Evolutionary conservation across 1,140 invertebrate genomes (phyloP).

Genomic region (Lepidostoma basale): DNA sequence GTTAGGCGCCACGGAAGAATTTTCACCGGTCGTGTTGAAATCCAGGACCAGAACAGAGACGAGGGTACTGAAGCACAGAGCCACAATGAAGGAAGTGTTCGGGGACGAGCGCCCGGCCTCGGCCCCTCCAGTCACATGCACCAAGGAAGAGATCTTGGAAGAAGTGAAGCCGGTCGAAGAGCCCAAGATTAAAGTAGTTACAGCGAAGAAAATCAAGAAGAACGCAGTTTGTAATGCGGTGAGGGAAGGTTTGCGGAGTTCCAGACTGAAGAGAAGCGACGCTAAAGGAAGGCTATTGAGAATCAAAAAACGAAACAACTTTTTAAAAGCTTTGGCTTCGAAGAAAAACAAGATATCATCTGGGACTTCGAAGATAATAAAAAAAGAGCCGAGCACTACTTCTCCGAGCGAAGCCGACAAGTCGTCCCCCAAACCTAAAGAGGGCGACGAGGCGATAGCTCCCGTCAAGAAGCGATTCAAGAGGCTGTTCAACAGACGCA

Average conservation of each 20-base stretch:
- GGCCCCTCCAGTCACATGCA: conserved; percentile 62
- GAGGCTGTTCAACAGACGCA: conserved; percentile 58
- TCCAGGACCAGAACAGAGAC: conserved; percentile 78
- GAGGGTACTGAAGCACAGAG: conserved; percentile 74
- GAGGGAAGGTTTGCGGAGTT: conserved; percentile 63
- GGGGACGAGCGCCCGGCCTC: conserved; percentile 74
- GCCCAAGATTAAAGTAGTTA: conserved; percentile 42
- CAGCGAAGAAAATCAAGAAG: conserved; percentile 33
- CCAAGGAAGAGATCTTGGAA: conserved; percentile 51
- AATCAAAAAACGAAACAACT: conserved; percentile 62
- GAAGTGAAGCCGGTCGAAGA: conserved; percentile 44
- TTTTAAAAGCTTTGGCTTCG: conserved; percentile 61
- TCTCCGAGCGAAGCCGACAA: conserved; percentile 44
- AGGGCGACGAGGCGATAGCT: conserved; percentile 26
- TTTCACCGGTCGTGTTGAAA: conserved; percentile 74
- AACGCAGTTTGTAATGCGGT: conserved; percentile 52
- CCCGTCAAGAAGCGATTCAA: conserved; percentile 52
- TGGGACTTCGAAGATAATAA: conserved; percentile 24
- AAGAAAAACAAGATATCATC: conserved; percentile 50
- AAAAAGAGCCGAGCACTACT: conserved; percentile 22
- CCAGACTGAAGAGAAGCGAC: conserved; percentile 64
- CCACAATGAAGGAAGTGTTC: conserved; percentile 80
- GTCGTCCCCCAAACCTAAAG: conserved; percentile 46
- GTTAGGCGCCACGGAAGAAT: conserved; percentile 63
- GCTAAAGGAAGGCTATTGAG: conserved; percentile 62